Conservation (phyloP, 2,797 vertebrate genomes). For the Loris lydekkerianus region DNA sequence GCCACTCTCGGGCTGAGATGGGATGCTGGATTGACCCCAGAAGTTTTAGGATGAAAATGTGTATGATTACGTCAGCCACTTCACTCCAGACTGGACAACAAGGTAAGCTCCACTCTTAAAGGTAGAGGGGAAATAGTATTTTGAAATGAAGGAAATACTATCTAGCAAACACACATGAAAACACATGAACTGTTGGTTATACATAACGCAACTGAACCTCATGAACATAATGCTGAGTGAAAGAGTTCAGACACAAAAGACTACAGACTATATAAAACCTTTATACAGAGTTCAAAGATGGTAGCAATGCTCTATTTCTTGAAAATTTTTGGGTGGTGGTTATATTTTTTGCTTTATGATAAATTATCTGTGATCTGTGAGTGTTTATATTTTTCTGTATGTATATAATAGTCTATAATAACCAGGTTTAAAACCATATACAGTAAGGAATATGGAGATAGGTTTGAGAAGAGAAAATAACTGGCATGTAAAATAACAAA, state of each 20-base stretch:
- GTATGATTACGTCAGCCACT: too few species aligned
- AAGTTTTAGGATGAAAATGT: too few species aligned
- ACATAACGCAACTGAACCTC: neutral
- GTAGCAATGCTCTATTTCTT: neutral
- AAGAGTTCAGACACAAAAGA: neutral
- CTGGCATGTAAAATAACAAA: neutral
- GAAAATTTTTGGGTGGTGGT: neutral
- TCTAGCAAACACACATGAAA: neutral
- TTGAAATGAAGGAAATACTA: neutral
- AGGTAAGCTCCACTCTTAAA: neutral
- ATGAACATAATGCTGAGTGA: neutral
- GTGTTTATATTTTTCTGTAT: neutral
- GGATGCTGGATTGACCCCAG: too few species aligned
- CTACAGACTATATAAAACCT: neutral
- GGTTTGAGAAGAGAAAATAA: neutral
- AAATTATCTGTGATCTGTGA: neutral
- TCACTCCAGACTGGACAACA: too few species aligned
- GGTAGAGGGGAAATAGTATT: neutral
- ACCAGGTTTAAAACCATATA: neutral
- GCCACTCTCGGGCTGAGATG: too few species aligned
- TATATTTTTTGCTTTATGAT: neutral
- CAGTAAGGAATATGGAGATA: neutral
- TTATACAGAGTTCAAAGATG: neutral
- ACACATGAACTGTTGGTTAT: neutral
- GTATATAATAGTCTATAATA: neutral